Percentiles rank a stretch among this genome's conserved stretches.
These are phyloP conservation scores for Talpa occidentalis DNA, from an alignment of 2,113 vertebrate species.

Conservation along the genomic window DNA sequence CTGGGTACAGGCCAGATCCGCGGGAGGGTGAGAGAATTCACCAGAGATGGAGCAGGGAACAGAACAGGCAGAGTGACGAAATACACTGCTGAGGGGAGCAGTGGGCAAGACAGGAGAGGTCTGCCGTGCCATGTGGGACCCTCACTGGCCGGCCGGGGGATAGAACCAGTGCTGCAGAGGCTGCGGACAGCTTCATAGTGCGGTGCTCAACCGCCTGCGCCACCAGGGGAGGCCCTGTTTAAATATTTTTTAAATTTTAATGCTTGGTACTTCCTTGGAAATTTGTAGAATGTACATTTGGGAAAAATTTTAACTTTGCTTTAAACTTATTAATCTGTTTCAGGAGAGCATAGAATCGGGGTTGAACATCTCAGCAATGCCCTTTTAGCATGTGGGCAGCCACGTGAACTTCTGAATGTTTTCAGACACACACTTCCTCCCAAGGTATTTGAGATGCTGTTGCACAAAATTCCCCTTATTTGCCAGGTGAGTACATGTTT, in stretches of 20 bases:
- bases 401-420: slow-evolving; percentile 73
- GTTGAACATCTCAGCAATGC: slow-evolving; percentile 74
- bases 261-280: slow-evolving; percentile 14
- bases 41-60: too few relatives aligned
- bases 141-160: too few relatives aligned
- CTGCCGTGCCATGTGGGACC: too few relatives aligned
- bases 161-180: too few relatives aligned
- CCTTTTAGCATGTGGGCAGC: slow-evolving; percentile 70
- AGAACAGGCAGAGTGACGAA: too few relatives aligned
- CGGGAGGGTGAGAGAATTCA: too few relatives aligned
- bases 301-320: not conserved
- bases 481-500: slow-evolving; percentile 75
- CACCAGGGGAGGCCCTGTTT: too few relatives aligned
- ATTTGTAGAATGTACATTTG: slow-evolving; percentile 26
- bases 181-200: too few relatives aligned
- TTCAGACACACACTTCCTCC: slow-evolving; percentile 78
- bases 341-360: slow-evolving; percentile 66
- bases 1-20: too few relatives aligned
- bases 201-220: too few relatives aligned
- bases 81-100: too few relatives aligned
- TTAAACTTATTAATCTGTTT: slow-evolving; percentile 56
- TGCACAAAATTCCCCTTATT: slow-evolving; percentile 72
- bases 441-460: slow-evolving; percentile 78
- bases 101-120: too few relatives aligned
- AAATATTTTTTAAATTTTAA: slow-evolving; percentile 21